Evolutionary conservation across 1,140 invertebrate species (phyloP).

Genomic region (Plectus sambesii): DNA sequence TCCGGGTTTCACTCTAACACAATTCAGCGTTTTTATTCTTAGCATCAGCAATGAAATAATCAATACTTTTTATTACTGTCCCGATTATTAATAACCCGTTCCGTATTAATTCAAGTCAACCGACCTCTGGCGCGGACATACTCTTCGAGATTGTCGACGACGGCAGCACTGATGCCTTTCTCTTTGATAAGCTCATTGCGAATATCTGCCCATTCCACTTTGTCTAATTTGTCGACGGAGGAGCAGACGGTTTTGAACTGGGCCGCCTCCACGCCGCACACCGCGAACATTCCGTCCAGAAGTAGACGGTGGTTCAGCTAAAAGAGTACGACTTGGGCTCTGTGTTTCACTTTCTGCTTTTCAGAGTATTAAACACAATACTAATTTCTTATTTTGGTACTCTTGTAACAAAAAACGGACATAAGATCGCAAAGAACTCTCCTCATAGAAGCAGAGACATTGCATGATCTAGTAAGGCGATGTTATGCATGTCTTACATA

Average conservation of each 20-base stretch:
- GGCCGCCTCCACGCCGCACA: slow-evolving; percentile 75
- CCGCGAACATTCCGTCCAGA: slow-evolving; percentile 90
- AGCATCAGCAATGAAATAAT: slow-evolving; percentile 6
- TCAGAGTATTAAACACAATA: too few species aligned
- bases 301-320: slow-evolving; percentile 75
- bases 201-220: slow-evolving; percentile 85
- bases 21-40: too few species aligned
- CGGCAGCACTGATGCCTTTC: slow-evolving; percentile 65
- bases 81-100: background rate
- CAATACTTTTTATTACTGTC: background rate
- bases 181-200: slow-evolving; percentile 86
- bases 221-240: slow-evolving; percentile 97
- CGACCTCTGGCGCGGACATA: slow-evolving; percentile 59
- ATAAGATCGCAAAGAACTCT: too few species aligned
- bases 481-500: too few species aligned
- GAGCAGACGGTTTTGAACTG: slow-evolving; percentile 90
- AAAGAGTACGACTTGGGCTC: too few species aligned
- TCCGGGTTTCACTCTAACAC: too few species aligned
- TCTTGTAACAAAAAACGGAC: slow-evolving; percentile 4
- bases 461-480: too few species aligned
- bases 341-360: too few species aligned
- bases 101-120: slow-evolving; percentile 6
- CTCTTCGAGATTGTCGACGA: slow-evolving; percentile 78
- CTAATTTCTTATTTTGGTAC: slow-evolving; percentile 7
- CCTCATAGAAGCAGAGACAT: too few species aligned